Conservation (phyloP, 2,113 vertebrate genomes). For the Leiothrix lutea region DNA sequence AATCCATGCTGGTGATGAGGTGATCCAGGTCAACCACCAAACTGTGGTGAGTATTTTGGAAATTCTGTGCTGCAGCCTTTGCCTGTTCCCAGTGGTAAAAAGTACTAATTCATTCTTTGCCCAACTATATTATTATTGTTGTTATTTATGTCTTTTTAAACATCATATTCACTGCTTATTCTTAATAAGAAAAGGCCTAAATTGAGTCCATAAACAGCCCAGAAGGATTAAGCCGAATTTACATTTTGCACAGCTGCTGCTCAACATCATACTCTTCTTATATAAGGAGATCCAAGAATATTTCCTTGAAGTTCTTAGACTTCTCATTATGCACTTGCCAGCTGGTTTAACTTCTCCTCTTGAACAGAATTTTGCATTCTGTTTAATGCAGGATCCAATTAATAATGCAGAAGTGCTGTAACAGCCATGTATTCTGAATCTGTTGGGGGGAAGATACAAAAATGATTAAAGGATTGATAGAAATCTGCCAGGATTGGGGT, state of each 20-base stretch:
- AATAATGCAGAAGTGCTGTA: not conserved
- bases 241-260: not conserved
- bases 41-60: constrained; percentile 74
- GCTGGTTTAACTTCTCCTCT: not conserved
- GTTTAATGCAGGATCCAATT: not conserved
- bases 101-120: not conserved
- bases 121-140: not conserved
- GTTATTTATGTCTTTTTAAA: not conserved
- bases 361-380: not conserved
- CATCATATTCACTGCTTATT: not conserved
- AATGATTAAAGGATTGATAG: not conserved
- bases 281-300: not conserved
- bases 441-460: accelerated
- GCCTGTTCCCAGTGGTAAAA: not conserved
- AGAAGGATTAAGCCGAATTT: not conserved
- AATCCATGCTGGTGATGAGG: constrained; percentile 77
- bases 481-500: not conserved
- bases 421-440: not conserved
- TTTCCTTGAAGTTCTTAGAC: not conserved
- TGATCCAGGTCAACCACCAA: constrained; percentile 76
- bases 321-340: not conserved
- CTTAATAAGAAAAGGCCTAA: not conserved
- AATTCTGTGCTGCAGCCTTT: not conserved
- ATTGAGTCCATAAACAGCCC: not conserved
- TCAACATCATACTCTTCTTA: not conserved